Evolutionary conservation across 2,888 invertebrate genomes (phyloP).

Genomic region (Volucella bombylans): DNA sequence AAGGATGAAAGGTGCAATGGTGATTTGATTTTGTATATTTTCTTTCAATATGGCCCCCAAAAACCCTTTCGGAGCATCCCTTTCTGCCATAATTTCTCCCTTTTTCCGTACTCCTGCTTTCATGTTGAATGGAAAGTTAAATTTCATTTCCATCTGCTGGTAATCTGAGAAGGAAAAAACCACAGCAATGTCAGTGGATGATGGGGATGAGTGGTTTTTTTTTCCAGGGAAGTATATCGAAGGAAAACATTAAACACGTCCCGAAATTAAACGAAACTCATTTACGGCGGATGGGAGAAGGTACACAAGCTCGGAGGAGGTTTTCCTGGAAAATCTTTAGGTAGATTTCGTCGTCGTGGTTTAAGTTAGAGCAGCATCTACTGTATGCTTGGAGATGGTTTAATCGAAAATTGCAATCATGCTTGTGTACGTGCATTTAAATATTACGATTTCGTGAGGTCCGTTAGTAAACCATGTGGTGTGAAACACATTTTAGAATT

Average conservation of each 20-base stretch:
- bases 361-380: constrained; percentile 2
- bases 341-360: constrained; percentile 22
- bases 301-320: not conserved
- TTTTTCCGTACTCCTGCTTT: not conserved
- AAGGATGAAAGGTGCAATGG: constrained; percentile 50
- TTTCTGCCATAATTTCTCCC: no score
- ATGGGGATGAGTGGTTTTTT: not conserved
- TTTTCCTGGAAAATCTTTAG: not conserved
- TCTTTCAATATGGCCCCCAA: not conserved
- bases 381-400: constrained; percentile 25
- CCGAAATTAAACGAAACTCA: constrained; percentile 24
- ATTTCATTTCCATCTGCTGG: constrained; percentile 56
- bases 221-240: not conserved
- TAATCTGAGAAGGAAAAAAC: not conserved
- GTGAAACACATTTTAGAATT: constrained; percentile 31
- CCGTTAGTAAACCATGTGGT: constrained; percentile 22
- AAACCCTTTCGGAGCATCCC: constrained; percentile 3
- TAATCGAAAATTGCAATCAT: constrained; percentile 59
- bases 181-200: constrained; percentile 5
- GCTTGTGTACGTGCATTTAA: constrained; percentile 24
- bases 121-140: constrained; percentile 47
- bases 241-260: not conserved
- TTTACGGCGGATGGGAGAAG: constrained; percentile 34
- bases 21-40: constrained; percentile 64
- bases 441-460: constrained; percentile 2